Conservation (phyloP, 1,140 invertebrate genomes). For the Drosophila punjabiensis region DNA sequence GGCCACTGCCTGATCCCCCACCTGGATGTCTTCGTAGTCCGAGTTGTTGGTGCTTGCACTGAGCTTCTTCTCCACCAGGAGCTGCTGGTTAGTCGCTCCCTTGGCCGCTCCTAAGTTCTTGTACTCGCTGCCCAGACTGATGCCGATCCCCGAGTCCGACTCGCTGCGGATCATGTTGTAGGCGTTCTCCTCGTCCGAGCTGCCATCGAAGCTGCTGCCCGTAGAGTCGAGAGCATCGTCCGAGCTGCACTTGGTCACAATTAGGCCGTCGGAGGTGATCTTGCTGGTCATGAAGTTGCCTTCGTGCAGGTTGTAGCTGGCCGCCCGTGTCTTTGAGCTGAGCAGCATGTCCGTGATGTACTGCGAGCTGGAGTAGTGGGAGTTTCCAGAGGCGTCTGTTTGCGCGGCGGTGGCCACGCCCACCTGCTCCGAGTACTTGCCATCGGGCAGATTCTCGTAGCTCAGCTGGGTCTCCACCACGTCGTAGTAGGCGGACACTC, state of each 20-base stretch:
- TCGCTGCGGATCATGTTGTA: conserved; percentile 85
- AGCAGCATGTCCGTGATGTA: conserved; percentile 84
- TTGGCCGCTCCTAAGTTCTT: conserved; percentile 59
- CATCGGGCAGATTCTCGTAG: conserved; percentile 85
- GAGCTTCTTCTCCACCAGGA: conserved; percentile 73
- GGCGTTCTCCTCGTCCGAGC: conserved; percentile 83
- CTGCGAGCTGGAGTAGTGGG: conserved; percentile 79
- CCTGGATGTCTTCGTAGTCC: conserved; percentile 84
- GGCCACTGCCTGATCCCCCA: conserved; percentile 64
- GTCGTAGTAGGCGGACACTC: conserved; percentile 84
- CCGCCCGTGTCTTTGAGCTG: conserved; percentile 79
- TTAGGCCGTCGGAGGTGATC: conserved; percentile 84
- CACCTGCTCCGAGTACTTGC: conserved; percentile 73
- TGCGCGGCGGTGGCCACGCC: conserved; percentile 61
- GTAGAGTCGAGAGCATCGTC: conserved; percentile 84
- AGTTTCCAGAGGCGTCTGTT: conserved; percentile 19
- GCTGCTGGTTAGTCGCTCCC: conserved; percentile 26
- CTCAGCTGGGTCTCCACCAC: conserved; percentile 81
- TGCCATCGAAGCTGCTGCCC: conserved; percentile 85
- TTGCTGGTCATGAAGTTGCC: conserved; percentile 85
- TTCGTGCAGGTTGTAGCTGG: conserved; percentile 83
- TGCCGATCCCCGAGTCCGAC: conserved; percentile 84
- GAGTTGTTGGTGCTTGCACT: conserved; percentile 84
- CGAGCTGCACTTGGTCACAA: conserved; percentile 83
- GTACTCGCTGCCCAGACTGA: conserved; percentile 81